Evolutionary conservation across 2,113 vertebrate species (phyloP).

Genomic region (Otolemur garnettii): DNA sequence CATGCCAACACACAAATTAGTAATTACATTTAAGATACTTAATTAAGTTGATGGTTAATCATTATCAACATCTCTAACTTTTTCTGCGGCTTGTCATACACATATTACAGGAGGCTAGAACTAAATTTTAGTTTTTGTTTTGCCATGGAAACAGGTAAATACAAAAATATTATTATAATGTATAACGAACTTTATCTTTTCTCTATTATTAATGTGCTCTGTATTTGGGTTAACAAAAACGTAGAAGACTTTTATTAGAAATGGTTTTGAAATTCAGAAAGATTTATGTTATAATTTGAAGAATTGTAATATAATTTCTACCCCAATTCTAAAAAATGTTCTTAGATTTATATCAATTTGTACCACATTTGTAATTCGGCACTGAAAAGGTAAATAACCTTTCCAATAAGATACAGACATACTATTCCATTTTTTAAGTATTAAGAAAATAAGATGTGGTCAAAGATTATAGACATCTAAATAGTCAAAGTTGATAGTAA

Average conservation of each 20-base stretch:
- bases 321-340: not conserved
- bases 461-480: not conserved
- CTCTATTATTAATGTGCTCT: not conserved
- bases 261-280: conserved; percentile 7
- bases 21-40: not conserved
- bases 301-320: not conserved
- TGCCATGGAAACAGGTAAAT: not conserved
- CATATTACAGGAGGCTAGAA: not conserved
- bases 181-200: not conserved
- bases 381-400: not conserved
- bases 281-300: not conserved
- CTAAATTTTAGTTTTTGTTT: not conserved
- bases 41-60: not conserved
- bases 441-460: conserved; percentile 16
- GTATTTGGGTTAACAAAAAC: not conserved
- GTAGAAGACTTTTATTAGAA: not conserved
- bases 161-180: not conserved
- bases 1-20: not conserved
- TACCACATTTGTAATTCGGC: not conserved
- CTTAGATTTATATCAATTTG: not conserved
- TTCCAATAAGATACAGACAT: not conserved
- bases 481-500: not conserved
- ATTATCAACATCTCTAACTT: not conserved
- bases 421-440: not conserved
- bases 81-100: not conserved